phyloP scores from a whole-genome alignment of 35 echinoderm and acorn worm genomes.

The Antedon bifida region DNA sequence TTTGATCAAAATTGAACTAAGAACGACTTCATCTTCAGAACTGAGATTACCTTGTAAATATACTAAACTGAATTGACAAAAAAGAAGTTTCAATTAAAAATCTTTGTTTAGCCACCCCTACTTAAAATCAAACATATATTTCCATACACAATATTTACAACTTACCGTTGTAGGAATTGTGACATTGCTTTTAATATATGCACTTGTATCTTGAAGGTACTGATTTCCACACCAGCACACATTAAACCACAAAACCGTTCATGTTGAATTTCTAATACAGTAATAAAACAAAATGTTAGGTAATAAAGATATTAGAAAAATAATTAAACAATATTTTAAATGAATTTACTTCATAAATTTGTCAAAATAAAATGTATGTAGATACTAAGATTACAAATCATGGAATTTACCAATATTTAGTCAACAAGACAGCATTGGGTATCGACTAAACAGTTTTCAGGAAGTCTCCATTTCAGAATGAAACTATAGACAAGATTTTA shows the following conservation, averaged over 20 bases:
- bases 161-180: conserved; percentile 50
- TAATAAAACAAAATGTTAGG: neutral
- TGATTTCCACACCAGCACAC: conserved; percentile 38
- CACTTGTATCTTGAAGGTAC: conserved; percentile 56
- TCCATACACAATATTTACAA: no score
- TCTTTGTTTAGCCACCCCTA: no score
- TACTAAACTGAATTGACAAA: conserved; percentile 7
- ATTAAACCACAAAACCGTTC: conserved; percentile 30
- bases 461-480: no score
- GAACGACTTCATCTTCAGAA: conserved; percentile 4
- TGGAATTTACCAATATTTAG: no score
- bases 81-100: neutral
- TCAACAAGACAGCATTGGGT: no score
- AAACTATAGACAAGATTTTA: no score
- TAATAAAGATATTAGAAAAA: neutral
- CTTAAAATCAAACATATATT: neutral
- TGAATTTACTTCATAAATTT: neutral
- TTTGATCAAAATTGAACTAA: neutral
- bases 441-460: no score
- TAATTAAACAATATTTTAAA: neutral
- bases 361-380: no score
- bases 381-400: no score
- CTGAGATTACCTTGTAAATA: conserved; percentile 11
- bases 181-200: conserved; percentile 41
- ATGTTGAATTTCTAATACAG: conserved; percentile 25